Base-by-base conservation (phyloP, 2,888 invertebrate genomes). In the Antheraea assamensis region DNA sequence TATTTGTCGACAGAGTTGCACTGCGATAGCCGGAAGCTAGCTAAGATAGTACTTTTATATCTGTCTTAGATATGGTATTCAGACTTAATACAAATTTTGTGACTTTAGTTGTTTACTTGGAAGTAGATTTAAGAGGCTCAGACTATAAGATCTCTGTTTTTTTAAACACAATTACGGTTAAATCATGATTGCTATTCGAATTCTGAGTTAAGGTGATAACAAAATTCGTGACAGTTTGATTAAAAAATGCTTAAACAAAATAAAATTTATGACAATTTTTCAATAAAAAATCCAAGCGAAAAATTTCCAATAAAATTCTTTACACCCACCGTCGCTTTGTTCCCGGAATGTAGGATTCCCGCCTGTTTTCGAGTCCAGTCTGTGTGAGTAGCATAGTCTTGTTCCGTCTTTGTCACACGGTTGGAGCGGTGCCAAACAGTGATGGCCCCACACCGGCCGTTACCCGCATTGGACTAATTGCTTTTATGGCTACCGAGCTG, bases 401-500 rank as follows among this genome's bases (percentile, higher is more conserved):
- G 27, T 61, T 27, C 73, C 71, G 75, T 77, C 78, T 75, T 73
- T 72, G 58, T 77, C 77, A 73, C 77, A 72, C 71, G 61, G 58
- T 81, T 88, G 88, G 89, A 82, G 73, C 74, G 71, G 30, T 15
- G 85, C 85, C 86, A 87, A 87, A 84, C 83, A 84, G 82, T 80
- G 86, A 87, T 86, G 84, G 81, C 83, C 82, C 81, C 85, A 13
- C 42, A 82, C 83, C 61, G 81, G 81, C 87, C 84, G 88, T 89
- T 89, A 89, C 87, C 87, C 87, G 87, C 83, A 85, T 87, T 88
- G 87, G 88, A 85, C 89, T 91, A 91, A 91, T 91, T 90, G 87
- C 90, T 85, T 88, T 88, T 87, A 90, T 86, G 83, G 83, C 84
- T 77, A n/a, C 55, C 7, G 24, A 10, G 61, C 61, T 61, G 61